phyloP scores from a whole-genome alignment of 2,797 vertebrate genomes.

The Peromyscus aztecus region DNA sequence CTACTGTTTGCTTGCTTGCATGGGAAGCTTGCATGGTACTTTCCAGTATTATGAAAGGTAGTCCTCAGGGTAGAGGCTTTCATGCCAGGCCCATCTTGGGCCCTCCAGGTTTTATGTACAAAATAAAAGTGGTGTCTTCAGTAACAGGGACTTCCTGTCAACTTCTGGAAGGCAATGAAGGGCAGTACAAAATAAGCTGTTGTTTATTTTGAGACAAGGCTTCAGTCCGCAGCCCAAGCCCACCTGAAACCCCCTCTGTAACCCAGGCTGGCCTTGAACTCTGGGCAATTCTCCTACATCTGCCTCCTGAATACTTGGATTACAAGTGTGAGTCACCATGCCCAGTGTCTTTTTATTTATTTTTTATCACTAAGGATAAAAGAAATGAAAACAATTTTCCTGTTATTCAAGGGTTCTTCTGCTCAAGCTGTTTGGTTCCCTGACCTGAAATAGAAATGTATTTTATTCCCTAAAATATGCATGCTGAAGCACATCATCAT shows the following conservation, averaged over 20 bases:
- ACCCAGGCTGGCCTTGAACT: background rate
- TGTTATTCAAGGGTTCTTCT: constrained; percentile 50
- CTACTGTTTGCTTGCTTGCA: background rate
- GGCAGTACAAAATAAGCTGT: background rate
- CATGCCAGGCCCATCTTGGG: background rate
- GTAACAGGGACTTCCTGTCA: background rate
- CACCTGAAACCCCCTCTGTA: background rate
- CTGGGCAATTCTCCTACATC: background rate
- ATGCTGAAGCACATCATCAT: constrained; percentile 19
- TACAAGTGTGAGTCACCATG: background rate
- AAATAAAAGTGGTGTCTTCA: background rate
- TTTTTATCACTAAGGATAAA: constrained; percentile 53
- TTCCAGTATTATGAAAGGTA: background rate
- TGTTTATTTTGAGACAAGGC: background rate
- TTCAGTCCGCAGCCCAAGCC: background rate
- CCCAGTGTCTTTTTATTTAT: background rate
- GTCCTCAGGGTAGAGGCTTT: background rate
- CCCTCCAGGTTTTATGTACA: background rate
- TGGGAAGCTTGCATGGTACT: background rate
- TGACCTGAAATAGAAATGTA: constrained; percentile 70
- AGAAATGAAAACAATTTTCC: constrained; percentile 66
- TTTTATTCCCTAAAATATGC: constrained; percentile 65
- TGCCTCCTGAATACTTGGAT: background rate
- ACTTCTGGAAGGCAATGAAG: background rate
- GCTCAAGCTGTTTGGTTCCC: constrained; percentile 65